Evolutionary conservation across 2,797 vertebrate genomes (phyloP).

Genomic region (Chloroceryle amazona): DNA sequence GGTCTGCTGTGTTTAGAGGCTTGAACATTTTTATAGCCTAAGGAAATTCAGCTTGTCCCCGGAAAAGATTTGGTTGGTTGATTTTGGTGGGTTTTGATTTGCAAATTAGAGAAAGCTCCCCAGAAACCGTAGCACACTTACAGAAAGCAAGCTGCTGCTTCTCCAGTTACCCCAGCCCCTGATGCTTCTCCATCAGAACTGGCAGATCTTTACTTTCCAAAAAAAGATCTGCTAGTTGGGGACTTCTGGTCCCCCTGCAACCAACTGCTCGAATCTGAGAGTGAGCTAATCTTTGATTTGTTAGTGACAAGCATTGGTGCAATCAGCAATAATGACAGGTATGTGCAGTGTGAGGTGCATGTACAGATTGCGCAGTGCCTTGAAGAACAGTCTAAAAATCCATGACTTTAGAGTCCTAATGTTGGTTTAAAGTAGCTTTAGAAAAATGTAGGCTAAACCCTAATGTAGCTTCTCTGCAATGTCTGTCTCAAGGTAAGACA

Average conservation of each 20-base stretch:
- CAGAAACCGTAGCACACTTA: neutral
- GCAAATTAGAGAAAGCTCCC: neutral
- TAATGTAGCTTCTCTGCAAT: neutral
- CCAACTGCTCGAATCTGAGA: neutral
- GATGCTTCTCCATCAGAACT: neutral
- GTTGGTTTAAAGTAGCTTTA: neutral
- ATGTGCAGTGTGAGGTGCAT: neutral
- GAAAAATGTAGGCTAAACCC: slow-evolving; percentile 21
- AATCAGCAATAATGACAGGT: neutral
- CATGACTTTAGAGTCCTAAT: neutral
- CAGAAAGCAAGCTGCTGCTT: neutral
- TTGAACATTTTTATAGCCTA: slow-evolving; percentile 12
- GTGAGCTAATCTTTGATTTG: neutral
- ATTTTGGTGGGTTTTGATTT: slow-evolving; percentile 1
- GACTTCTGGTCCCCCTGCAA: neutral
- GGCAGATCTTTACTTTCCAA: neutral
- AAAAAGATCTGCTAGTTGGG: neutral
- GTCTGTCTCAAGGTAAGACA: neutral
- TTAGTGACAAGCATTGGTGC: neutral
- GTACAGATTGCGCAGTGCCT: neutral
- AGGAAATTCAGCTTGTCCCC: neutral
- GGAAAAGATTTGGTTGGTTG: neutral
- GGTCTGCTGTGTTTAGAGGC: neutral
- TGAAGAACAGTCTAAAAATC: neutral
- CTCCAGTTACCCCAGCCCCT: neutral